Base-by-base conservation (phyloP, 1,140 invertebrate species). In the Marisa cornuarietis region DNA sequence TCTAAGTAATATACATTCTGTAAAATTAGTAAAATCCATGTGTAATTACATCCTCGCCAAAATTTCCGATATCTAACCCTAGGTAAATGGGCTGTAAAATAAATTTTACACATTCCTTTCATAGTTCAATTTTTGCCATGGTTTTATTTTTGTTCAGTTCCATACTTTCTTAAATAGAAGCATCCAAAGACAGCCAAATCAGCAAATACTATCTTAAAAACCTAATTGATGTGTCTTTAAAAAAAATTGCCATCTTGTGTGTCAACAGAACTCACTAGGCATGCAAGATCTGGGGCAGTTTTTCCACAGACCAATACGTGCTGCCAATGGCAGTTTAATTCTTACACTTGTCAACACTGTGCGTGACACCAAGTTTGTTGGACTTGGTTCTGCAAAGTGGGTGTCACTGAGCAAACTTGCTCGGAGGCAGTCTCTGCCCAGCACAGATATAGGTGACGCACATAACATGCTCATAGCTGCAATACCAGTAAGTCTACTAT, bases 241-340 rank as follows among this genome's bases (percentile, higher is more conserved):
- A 20, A 8, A 31, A n/a, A 7, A 22, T 68, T 54, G 72, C 31
- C 71, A 52, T 72, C 75, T 71, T 75, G 73, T 86, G 61, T 80
- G 71, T 82, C 90, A 86, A 52, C 87, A 95, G 93, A 92, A 94
- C 71, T 96, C 96, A 0, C 92, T 99, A 0, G 95, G 96, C 82
- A 93, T 97, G 75, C 95, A 96, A 87, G 96, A 99, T 90, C 92
- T 99, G 78, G 96, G 98, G 20, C 96, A 98, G 90, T 92, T 99
- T 49, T 98, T 96, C 91, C 95, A 98, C 89, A 95, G 96, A 85
- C 96, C 97, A 0, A 91, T 99, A 62, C 93, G 94, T 82, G 97
- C 98, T 90, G 92, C 93, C 5, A 95, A 96, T 88, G 97, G 97
- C 31, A 97, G 96, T 5, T 93, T 97, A n/a, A 96, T 98, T 0